Evolutionary conservation across 1,140 invertebrate species (phyloP).

Genomic region (Apocrypta bakeri): DNA sequence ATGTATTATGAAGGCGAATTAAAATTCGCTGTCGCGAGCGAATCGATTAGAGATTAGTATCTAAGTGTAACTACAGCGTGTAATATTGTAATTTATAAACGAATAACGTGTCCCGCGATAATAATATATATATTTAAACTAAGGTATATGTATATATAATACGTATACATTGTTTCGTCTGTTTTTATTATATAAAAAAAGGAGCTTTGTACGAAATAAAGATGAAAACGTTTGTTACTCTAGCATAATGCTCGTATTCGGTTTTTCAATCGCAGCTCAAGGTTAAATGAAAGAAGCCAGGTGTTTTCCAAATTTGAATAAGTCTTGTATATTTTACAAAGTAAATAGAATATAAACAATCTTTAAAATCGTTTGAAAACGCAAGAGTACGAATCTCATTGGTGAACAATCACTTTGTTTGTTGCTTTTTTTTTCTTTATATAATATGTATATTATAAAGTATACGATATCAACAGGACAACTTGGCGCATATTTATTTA

Average conservation of each 20-base stretch:
- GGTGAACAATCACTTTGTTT: constrained; percentile 46
- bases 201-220: constrained; percentile 32
- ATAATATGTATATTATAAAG: constrained; percentile 67
- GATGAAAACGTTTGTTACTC: constrained; percentile 37
- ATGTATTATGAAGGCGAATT: constrained; percentile 30
- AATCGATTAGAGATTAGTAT: constrained; percentile 1
- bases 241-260: neutral
- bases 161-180: too few species aligned
- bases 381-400: constrained; percentile 68
- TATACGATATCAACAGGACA: constrained; percentile 72
- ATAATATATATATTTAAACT: constrained; percentile 54
- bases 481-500: constrained; percentile 61
- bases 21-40: neutral
- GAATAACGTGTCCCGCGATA: neutral
- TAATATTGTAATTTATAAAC: constrained; percentile 39
- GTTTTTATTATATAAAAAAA: constrained; percentile 29
- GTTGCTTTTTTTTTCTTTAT: constrained; percentile 17
- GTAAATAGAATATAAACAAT: constrained; percentile 74
- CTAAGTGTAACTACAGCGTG: neutral
- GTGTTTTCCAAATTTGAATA: constrained; percentile 66
- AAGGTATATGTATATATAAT: too few species aligned
- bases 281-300: constrained; percentile 12
- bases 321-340: constrained; percentile 74
- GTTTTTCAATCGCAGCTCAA: neutral
- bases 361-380: constrained; percentile 70